Evolutionary conservation across 2,888 invertebrate genomes (phyloP), one percentile per base, ranked within the genome.

Genomic region (Dolomedes plantarius): DNA sequence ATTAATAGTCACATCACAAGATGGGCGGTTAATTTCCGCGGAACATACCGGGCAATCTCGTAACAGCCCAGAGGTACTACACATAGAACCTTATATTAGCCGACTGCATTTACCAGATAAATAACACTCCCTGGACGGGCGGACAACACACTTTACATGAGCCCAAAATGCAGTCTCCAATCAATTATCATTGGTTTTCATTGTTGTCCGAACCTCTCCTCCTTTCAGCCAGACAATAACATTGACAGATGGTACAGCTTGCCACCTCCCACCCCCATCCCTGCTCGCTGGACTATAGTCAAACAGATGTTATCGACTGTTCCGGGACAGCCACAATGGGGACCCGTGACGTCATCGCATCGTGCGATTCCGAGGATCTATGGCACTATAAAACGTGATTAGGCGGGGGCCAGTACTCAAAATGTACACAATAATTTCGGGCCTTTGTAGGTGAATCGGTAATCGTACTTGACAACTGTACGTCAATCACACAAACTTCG

Each of bases 281-380:
- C n/a, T n/a, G 19, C n/a, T 32, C 74, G 50, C 39, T 23, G 28
- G 36, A 36, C 19, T 31, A 41, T 41, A 11, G 27, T 32, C 56
- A 76, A 67, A 64, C 82, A 82, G 82, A 76, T 82, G 82, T 82
- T 82, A 76, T 82, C 75, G 82, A 76, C 71, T 65, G 32, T 73
- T 65, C 46, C n/a, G 73, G 73, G 75, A 82, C 28, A 73, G 72
- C 73, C 73, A 68, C 74, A 71, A 76, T 76, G 27, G 65, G 64
- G n/a, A n/a, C n/a, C 13, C 7, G 29, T 81, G 80, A 82, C 82
- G 76, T 82, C 82, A 82, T 50, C 29, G 2, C 31, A 65, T 6
- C 3, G n/a, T 16, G 29, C 11, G 46, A 46, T 46, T 7, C 11
- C 36, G 36, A 36, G 36, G 11, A 7, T 36, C 36, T 36, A 36